Base-by-base conservation (phyloP, 2,888 invertebrate species). In the Lepidochitona cinerea region DNA sequence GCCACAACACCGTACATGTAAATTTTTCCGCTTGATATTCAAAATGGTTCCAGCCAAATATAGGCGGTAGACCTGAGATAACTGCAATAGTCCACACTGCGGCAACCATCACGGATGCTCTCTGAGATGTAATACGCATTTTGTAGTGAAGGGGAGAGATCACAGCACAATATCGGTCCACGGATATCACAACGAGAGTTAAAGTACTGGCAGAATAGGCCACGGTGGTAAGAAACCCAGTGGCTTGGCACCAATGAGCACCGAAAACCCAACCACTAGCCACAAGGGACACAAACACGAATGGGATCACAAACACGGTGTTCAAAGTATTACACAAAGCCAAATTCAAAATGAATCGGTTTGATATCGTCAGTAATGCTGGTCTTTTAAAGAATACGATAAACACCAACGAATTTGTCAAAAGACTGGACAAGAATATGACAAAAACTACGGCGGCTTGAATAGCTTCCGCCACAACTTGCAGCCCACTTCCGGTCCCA, bases 281-380 rank as follows among this genome's bases (percentile, higher is more conserved):
- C n/a, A 91, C 83, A 37, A 90, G 79, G 18, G 91, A 88, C n/a
- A 80, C 80, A 49, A 91, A 87, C 37, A 91, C 88, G 64, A 91
- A 84, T 0, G 92, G 92, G 77, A 91, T 90, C 36, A 92, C 90
- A 35, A 92, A 84, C 33, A 91, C 77, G 0, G 92, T 91, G 67
- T 91, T 91, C 53, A 92, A 83, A 41, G 92, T 86, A 84, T 92
- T 92, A 72, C 92, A 91, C 37, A 91, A 86, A 26, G 92, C 91
- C 81, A 93, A 88, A 85, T 93, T 94, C 87, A 94, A 83, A 26
- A 92, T 92, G 83, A 92, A 92, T 81, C 92, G 93, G 92, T 95
- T 95, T 74, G 95, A 95, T 84, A 95, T 94, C 80, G 95, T 95
- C 86, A 95, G 92, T 68, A 95, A 92, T 67, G 94, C 93, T 69